Evolutionary conservation across 2,797 vertebrate species (phyloP).

Genomic region (Spinibarbus caldwelli): DNA sequence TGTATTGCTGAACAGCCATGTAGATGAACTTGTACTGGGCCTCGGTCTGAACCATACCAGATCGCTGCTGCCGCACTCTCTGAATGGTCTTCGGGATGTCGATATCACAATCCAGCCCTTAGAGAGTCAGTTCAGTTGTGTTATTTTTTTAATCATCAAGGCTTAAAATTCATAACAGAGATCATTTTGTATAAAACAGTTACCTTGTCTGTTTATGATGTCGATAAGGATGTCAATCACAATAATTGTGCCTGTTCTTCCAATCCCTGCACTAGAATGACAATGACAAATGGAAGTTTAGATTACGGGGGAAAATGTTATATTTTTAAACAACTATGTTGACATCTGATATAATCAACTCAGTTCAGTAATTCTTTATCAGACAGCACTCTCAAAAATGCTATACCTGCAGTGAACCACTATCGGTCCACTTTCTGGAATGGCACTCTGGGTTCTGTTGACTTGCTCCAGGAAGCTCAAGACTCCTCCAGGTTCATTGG

Average conservation of each 20-base stretch:
- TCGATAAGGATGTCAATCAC: constrained; percentile 88
- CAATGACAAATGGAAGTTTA: constrained; percentile 1
- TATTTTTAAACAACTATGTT: constrained; percentile 8
- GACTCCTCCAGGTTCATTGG: constrained; percentile 85
- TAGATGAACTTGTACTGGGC: constrained; percentile 91
- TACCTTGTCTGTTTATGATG: constrained; percentile 85
- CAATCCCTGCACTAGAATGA: constrained; percentile 82
- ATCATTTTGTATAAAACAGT: background rate
- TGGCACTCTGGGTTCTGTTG: constrained; percentile 81
- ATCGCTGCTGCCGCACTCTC: constrained; percentile 86
- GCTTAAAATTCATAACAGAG: background rate
- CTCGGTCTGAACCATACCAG: constrained; percentile 90
- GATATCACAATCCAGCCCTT: constrained; percentile 87
- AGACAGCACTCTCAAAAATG: background rate
- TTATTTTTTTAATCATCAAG: background rate
- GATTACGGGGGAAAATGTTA: background rate
- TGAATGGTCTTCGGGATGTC: constrained; percentile 89
- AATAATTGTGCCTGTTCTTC: constrained; percentile 87
- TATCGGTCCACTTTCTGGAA: constrained; percentile 83
- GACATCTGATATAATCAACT: background rate
- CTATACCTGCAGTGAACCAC: constrained; percentile 92
- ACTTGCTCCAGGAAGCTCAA: constrained; percentile 88
- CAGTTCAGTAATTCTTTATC: background rate
- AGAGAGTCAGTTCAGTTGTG: background rate
- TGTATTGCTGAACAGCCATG: constrained; percentile 86